Percentiles rank a stretch among this genome's conserved stretches.
Evolutionary conservation across 2,888 invertebrate species (phyloP).

Genomic region (Apotomis capreana): DNA sequence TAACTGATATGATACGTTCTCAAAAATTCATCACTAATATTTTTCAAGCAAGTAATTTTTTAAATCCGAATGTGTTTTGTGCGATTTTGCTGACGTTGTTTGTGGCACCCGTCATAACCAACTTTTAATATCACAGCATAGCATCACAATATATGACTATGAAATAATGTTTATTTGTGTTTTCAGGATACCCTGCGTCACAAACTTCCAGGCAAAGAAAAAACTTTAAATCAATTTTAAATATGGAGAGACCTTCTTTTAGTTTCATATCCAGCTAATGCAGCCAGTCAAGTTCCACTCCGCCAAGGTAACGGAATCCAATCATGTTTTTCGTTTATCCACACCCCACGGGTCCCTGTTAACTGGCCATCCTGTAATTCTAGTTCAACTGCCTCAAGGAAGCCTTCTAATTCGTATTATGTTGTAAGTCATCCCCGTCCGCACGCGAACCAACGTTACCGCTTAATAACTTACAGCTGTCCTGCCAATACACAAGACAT

Average conservation of each 20-base stretch:
- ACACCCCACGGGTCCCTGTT: neutral
- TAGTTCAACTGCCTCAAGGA: slow-evolving; percentile 18
- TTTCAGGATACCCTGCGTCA: no score
- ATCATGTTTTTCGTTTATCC: neutral
- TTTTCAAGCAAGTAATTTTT: no score
- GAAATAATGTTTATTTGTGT: no score
- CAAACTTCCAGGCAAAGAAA: no score
- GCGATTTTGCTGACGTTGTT: no score
- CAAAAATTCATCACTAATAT: neutral
- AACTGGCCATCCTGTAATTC: neutral
- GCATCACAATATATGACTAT: no score
- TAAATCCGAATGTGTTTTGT: no score
- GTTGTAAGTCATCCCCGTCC: neutral
- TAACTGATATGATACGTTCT: neutral
- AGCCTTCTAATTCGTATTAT: slow-evolving; percentile 20
- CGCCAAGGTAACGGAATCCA: neutral
- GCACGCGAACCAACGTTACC: slow-evolving; percentile 26
- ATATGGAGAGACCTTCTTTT: no score
- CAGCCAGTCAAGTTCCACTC: neutral
- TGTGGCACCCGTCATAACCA: no score
- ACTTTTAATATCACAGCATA: no score
- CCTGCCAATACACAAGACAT: slow-evolving; percentile 14
- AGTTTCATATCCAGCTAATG: neutral
- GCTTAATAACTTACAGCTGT: slow-evolving; percentile 29
- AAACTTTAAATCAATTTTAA: no score